These are phyloP conservation scores for Coracopsis vasa DNA, from an alignment of 2,113 vertebrate species.

Conservation along the genomic window DNA sequence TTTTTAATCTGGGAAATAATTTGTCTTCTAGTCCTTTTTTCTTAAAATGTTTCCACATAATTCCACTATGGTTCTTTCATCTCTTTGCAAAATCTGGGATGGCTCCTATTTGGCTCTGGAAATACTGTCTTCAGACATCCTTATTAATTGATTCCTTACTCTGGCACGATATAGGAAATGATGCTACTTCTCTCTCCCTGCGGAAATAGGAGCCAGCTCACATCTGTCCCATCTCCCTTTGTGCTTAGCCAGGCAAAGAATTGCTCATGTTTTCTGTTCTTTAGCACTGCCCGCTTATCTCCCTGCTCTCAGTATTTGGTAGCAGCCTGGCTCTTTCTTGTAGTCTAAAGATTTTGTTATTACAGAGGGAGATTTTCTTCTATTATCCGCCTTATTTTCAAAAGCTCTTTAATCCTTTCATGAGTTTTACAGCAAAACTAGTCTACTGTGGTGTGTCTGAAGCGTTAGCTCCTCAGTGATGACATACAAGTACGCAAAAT, in stretches of 20 bases:
- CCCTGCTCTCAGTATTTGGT: not conserved
- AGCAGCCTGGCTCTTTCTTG: not conserved
- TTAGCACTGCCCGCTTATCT: not conserved
- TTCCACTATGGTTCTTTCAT: not conserved
- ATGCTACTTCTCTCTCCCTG: slow-evolving; percentile 8
- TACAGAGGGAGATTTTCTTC: not conserved
- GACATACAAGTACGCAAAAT: not conserved
- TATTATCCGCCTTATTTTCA: slow-evolving; percentile 7
- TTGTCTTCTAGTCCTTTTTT: slow-evolving; percentile 22
- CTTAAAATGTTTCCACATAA: slow-evolving; percentile 6
- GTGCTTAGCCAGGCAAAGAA: slow-evolving; percentile 44
- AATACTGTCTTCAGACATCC: slow-evolving; percentile 31
- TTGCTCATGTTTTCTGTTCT: not conserved
- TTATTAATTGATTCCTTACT: slow-evolving; percentile 59
- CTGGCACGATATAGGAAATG: not conserved
- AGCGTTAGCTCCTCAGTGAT: not conserved
- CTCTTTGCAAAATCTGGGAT: slow-evolving; percentile 27
- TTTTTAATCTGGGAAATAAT: slow-evolving; percentile 22
- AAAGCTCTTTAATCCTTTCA: slow-evolving; percentile 14
- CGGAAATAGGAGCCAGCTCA: not conserved
- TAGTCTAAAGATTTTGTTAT: not conserved
- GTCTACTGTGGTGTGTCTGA: not conserved
- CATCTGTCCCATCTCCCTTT: slow-evolving; percentile 47
- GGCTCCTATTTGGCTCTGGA: slow-evolving; percentile 44
- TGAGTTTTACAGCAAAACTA: not conserved